Evolutionary conservation across 2,888 invertebrate species (phyloP), one percentile per base, ranked within the genome.

Genomic region (Alloscopus bannaensis): DNA sequence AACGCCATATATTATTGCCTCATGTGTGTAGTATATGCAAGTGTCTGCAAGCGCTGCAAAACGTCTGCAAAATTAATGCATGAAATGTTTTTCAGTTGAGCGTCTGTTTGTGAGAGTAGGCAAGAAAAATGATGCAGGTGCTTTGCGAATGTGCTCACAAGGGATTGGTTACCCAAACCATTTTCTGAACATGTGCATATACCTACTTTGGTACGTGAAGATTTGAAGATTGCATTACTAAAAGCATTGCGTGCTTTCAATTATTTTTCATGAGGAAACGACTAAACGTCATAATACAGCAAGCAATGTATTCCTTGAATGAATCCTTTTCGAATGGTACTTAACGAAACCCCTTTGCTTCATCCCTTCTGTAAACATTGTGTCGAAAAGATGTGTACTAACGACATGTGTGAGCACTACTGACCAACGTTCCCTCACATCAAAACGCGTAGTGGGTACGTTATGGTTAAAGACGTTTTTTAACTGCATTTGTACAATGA

Each of bases 201-300:
- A n/a, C 45, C 36, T 29, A 31, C 52, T 24, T 68, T 24, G 6
- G 40, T 36, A 31, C 20, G 50, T 50, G 42, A 62, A 45, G 45
- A 64, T 22, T 40, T 62, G 42, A 52, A 52, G 52, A 52, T 52
- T 52, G 52, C 52, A 52, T 24, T 52, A 52, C 24, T 26, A 13
- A 29, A 52, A n/a, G n/a, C 52, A 55, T 68, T 68, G 66, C 66
- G 36, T 68, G 52, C 24, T 68, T 29, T 26, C 45, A n/a, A 65
- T 65, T 28, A 18, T 60, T 68, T 68, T 68, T 52, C 24, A 24
- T 52, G 26, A 52, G 52, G 52, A 68, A 68, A 50, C 31, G 26
- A 52, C 18, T 22, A 52, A 36, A 68, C 31, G 66, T 40, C 52
- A 52, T 68, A 13, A n/a, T n/a, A n/a, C n/a, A n/a, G n/a, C n/a